Percentiles rank a stretch among this genome's conserved stretches.
These are phyloP conservation scores for Polydrusus cervinus DNA, from an alignment of 2,888 invertebrate species.

Conservation along the genomic window DNA sequence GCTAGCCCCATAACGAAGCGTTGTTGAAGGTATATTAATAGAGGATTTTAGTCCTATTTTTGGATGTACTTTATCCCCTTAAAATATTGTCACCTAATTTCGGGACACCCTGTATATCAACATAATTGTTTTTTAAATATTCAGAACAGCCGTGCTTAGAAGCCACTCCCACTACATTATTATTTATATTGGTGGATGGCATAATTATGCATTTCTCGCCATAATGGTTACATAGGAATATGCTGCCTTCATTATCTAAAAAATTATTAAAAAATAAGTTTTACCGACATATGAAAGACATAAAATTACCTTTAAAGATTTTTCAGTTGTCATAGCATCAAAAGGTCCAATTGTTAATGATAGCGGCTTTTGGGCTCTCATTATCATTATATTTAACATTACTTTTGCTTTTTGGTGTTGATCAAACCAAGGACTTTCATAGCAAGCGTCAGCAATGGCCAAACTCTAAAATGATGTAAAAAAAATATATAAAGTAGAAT, in stretches of 20 bases:
- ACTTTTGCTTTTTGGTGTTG: slow-evolving; percentile 23
- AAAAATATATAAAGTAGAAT: too few relatives aligned
- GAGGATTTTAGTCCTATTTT: too few relatives aligned
- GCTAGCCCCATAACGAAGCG: too few relatives aligned
- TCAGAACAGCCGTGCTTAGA: too few relatives aligned
- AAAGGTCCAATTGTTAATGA: slow-evolving; percentile 24
- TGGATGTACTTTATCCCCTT: too few relatives aligned
- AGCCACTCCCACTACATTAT: too few relatives aligned
- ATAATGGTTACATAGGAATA: slow-evolving; percentile 16
- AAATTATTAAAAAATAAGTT: not conserved
- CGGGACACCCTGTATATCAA: too few relatives aligned
- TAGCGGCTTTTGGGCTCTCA: slow-evolving; percentile 30
- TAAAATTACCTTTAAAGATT: slow-evolving; percentile 8
- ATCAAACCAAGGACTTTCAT: slow-evolving; percentile 19
- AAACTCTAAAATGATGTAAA: slow-evolving; percentile 10
- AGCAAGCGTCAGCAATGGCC: slow-evolving; percentile 17
- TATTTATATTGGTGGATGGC: too few relatives aligned
- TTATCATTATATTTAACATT: slow-evolving; percentile 4
- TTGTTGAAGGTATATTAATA: too few relatives aligned
- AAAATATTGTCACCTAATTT: too few relatives aligned
- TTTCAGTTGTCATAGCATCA: slow-evolving; percentile 29
- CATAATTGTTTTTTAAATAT: too few relatives aligned
- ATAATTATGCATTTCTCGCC: not conserved
- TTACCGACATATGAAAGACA: too few relatives aligned
- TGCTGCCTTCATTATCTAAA: slow-evolving; percentile 22